Percentiles rank a stretch among this genome's conserved stretches.
phyloP scores from a whole-genome alignment of 2,113 vertebrate genomes.

The Panthera uncia region DNA sequence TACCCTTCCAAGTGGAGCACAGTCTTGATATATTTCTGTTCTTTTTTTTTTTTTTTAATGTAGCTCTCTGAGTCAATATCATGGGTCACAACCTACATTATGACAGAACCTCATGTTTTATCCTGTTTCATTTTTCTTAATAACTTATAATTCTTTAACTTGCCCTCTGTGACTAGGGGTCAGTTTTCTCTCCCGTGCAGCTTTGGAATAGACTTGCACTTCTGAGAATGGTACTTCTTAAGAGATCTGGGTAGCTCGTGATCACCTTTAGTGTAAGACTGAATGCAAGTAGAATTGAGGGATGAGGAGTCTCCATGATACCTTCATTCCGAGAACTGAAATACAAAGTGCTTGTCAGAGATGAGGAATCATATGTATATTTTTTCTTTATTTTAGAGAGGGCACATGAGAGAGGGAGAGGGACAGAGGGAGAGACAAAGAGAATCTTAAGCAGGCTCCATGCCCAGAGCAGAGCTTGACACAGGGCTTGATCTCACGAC shows the following conservation, averaged over 20 bases:
- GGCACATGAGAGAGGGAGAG: too few species aligned
- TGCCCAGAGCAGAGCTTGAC: too few species aligned
- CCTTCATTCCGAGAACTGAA: conserved; percentile 5
- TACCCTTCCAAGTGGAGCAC: neutral
- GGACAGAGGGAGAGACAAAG: too few species aligned
- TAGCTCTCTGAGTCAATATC: neutral
- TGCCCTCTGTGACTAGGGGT: neutral
- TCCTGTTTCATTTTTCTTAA: conserved; percentile 34
- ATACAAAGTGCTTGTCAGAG: neutral
- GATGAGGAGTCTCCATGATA: neutral
- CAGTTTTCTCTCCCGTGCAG: neutral
- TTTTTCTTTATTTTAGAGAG: too few species aligned
- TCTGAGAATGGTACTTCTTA: neutral
- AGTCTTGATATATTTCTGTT: neutral
- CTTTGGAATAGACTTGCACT: neutral
- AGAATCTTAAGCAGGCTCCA: too few species aligned
- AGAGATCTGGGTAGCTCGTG: neutral
- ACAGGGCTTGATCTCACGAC: too few species aligned
- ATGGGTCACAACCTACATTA: neutral
- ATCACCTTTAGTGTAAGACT: neutral
- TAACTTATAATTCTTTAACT: neutral
- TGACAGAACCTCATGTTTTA: neutral
- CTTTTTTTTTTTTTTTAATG: neutral
- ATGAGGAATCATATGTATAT: neutral
- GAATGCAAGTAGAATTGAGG: neutral